Conservation (phyloP, 92 coral and sea anemone genomes). For the Chrysogorgia sp. region DNA sequence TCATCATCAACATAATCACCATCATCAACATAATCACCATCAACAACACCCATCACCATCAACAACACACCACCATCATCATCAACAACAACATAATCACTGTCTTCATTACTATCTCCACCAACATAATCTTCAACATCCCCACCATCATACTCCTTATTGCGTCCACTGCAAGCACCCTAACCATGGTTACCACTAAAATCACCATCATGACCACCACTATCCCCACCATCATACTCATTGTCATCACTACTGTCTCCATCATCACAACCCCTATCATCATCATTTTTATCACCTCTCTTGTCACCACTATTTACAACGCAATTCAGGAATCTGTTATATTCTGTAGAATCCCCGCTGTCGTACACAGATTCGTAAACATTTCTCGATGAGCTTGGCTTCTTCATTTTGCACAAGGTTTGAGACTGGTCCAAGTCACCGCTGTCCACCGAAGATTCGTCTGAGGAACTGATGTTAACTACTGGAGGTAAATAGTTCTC, state of each 20-base stretch:
- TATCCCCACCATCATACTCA: slow-evolving; percentile 3
- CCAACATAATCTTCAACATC: neutral
- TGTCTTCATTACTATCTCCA: neutral
- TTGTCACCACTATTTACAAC: neutral
- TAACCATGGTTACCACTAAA: too few species aligned
- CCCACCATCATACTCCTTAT: neutral
- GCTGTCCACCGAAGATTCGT: neutral
- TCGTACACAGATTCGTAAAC: slow-evolving; percentile 3
- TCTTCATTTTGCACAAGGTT: neutral
- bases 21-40: too few species aligned
- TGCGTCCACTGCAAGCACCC: neutral
- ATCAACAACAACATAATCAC: too few species aligned
- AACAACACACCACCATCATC: too few species aligned
- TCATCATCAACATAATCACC: too few species aligned
- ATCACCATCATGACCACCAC: too few species aligned
- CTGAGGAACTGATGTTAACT: neutral
- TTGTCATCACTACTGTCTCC: too few species aligned
- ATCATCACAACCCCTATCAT: too few species aligned
- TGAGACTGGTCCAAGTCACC: neutral
- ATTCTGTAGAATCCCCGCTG: slow-evolving; percentile 6
- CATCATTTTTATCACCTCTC: neutral
- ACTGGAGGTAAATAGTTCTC: slow-evolving; percentile 1
- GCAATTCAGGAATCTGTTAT: neutral
- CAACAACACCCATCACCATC: too few species aligned
- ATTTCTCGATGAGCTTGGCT: neutral